phyloP scores from a whole-genome alignment of 1,140 invertebrate species.

The Tetragnatha versicolor region DNA sequence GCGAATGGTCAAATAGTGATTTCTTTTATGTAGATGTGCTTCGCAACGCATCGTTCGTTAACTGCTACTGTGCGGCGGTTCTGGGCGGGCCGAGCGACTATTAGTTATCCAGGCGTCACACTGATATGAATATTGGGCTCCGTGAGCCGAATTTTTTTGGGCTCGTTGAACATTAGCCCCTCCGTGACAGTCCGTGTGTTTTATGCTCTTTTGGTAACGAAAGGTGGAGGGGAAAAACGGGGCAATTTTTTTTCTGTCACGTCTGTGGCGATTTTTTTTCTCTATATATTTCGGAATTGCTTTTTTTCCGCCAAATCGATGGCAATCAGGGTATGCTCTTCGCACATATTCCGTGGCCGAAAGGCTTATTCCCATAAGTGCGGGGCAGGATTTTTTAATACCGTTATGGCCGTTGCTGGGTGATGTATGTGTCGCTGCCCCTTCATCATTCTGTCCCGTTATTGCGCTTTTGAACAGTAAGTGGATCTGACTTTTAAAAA shows the following conservation, averaged over 20 bases:
- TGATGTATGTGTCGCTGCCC: too few species aligned
- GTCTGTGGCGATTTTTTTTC: constrained; percentile 1
- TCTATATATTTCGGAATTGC: too few species aligned
- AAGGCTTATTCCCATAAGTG: too few species aligned
- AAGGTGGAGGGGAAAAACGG: constrained; percentile 37
- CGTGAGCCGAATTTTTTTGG: constrained; percentile 52
- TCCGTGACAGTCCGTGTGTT: constrained; percentile 45
- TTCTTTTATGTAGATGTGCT: constrained; percentile 55
- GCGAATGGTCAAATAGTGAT: constrained; percentile 54
- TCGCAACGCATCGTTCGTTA: constrained; percentile 46
- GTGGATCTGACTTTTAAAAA: too few species aligned
- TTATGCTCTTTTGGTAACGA: constrained; percentile 32
- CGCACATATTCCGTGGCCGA: too few species aligned
- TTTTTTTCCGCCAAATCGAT: too few species aligned
- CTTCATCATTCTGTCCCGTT: too few species aligned
- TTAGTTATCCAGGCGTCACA: constrained; percentile 54
- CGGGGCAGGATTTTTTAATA: too few species aligned
- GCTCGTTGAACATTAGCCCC: constrained; percentile 51
- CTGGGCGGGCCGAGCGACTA: constrained; percentile 40
- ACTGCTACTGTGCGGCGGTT: constrained; percentile 44
- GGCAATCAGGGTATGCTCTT: too few species aligned
- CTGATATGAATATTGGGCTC: constrained; percentile 54
- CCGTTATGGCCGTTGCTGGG: too few species aligned
- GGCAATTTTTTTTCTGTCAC: constrained; percentile 5
- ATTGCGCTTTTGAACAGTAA: too few species aligned